Evolutionary conservation across 1,140 invertebrate genomes (phyloP).

Genomic region (Manduca sexta): DNA sequence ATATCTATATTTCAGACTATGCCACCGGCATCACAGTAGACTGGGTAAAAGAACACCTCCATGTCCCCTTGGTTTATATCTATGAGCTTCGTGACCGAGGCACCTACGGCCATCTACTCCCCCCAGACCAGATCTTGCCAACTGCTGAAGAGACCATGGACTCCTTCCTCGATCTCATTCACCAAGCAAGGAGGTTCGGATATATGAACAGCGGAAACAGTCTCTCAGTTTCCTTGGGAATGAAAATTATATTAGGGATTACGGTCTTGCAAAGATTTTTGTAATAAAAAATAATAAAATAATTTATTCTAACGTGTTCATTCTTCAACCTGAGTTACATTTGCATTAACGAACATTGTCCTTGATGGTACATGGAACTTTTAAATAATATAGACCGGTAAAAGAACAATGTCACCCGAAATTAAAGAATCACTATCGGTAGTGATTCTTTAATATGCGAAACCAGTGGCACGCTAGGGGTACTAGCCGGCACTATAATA

Average conservation of each 20-base stretch:
- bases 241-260: not conserved
- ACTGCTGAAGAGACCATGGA: conserved; percentile 82
- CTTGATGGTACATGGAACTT: too few relatives aligned
- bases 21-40: conserved; percentile 79
- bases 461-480: too few relatives aligned
- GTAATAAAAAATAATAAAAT: too few relatives aligned
- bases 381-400: too few relatives aligned
- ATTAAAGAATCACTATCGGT: too few relatives aligned
- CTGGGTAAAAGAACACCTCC: conserved; percentile 78
- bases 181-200: conserved; percentile 68
- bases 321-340: too few relatives aligned
- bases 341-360: too few relatives aligned
- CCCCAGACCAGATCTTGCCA: conserved; percentile 82
- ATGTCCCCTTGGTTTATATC: conserved; percentile 78
- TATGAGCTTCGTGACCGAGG: conserved; percentile 81
- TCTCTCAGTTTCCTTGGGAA: conserved; percentile 14
- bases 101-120: conserved; percentile 83
- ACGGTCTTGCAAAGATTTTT: too few relatives aligned
- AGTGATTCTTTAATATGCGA: too few relatives aligned
- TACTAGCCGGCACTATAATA: too few relatives aligned
- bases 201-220: conserved; percentile 37
- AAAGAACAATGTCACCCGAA: too few relatives aligned
- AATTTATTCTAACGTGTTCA: too few relatives aligned
- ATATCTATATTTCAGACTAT: conserved; percentile 59
- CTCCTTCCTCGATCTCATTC: conserved; percentile 76